phyloP scores from a whole-genome alignment of 2,888 invertebrate species.

The Cenopis cana region DNA sequence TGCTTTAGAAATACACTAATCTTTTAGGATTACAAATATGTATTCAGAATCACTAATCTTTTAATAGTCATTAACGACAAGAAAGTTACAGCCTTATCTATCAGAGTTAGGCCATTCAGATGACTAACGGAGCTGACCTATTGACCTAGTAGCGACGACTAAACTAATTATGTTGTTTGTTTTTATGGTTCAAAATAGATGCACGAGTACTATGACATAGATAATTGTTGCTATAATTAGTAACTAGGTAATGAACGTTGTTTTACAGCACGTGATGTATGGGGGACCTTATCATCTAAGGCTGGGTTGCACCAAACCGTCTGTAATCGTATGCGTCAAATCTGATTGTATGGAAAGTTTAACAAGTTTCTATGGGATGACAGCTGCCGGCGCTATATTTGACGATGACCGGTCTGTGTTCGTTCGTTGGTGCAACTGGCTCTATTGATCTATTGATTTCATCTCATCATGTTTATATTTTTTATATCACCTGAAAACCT shows the following conservation, averaged over 20 bases:
- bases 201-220: slow-evolving; percentile 31
- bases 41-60: too few relatives aligned
- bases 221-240: slow-evolving; percentile 36
- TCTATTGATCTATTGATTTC: too few relatives aligned
- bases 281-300: neutral
- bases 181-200: slow-evolving; percentile 27
- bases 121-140: slow-evolving; percentile 53
- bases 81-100: slow-evolving; percentile 20
- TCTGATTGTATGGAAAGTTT: too few relatives aligned
- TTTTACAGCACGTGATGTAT: neutral
- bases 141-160: slow-evolving; percentile 50
- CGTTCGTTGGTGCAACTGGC: too few relatives aligned
- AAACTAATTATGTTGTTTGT: slow-evolving; percentile 43
- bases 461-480: neutral
- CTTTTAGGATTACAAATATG: too few relatives aligned
- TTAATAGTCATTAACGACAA: neutral
- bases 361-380: too few relatives aligned
- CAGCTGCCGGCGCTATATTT: too few relatives aligned
- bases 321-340: too few relatives aligned
- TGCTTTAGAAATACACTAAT: too few relatives aligned
- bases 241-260: slow-evolving; percentile 29
- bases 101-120: slow-evolving; percentile 26
- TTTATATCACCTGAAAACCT: neutral
- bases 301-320: too few relatives aligned
- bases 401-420: too few relatives aligned